Conservation (phyloP, 2,797 vertebrate species). For the Bucorvus abyssinicus region DNA sequence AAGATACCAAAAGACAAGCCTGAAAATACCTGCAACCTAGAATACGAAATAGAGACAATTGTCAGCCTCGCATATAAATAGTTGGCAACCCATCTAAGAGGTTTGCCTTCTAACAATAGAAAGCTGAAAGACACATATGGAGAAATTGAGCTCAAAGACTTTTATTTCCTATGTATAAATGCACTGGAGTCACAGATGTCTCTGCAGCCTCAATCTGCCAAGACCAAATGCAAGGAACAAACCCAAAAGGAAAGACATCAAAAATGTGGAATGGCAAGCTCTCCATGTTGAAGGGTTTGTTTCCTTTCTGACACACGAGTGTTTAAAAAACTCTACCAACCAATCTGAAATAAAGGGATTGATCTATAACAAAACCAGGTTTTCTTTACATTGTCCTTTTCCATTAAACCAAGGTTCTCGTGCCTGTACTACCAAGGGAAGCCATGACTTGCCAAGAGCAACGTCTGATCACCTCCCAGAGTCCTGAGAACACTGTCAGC, state of each 20-base stretch:
- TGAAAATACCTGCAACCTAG: conserved; percentile 51
- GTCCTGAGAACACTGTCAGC: not conserved
- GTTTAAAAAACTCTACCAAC: not conserved
- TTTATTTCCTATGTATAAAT: conserved; percentile 49
- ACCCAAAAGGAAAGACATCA: not conserved
- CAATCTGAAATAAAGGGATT: not conserved
- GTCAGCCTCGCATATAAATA: not conserved
- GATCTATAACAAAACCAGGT: not conserved
- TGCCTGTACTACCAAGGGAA: not conserved
- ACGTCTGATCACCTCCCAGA: not conserved
- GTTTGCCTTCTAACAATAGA: conserved; percentile 67
- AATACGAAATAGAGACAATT: conserved; percentile 22
- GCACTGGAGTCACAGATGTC: conserved; percentile 51
- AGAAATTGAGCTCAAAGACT: conserved; percentile 36
- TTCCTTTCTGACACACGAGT: not conserved
- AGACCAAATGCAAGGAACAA: conserved; percentile 37
- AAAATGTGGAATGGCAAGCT: not conserved
- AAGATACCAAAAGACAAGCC: conserved; percentile 27
- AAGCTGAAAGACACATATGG: conserved; percentile 49
- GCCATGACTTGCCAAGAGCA: not conserved
- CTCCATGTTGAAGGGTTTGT: not conserved
- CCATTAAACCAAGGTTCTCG: not conserved
- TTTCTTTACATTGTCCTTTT: not conserved
- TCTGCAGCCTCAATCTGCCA: conserved; percentile 42
- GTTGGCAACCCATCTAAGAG: conserved; percentile 28